Percentiles rank a stretch among this genome's conserved stretches.
phyloP scores from a whole-genome alignment of 2,113 vertebrate genomes.

The Sander vitreus region DNA sequence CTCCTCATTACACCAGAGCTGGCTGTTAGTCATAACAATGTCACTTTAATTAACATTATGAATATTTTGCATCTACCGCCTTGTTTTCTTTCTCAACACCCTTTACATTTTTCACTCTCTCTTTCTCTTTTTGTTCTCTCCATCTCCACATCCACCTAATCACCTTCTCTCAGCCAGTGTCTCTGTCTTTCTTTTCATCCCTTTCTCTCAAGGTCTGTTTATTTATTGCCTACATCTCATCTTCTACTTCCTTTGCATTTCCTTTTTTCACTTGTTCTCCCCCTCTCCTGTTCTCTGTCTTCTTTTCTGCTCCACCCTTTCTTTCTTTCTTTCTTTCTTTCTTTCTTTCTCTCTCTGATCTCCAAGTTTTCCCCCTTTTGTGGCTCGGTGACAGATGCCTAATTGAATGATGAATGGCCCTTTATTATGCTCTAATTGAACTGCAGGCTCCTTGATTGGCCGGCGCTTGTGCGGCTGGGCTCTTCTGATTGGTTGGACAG shows the following conservation, averaged over 20 bases:
- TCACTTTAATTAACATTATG: constrained; percentile 67
- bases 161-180: constrained; percentile 39
- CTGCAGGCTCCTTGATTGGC: constrained; percentile 92
- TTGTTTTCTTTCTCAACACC: constrained; percentile 32
- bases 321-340: constrained; percentile 66
- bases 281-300: constrained; percentile 59
- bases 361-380: constrained; percentile 89
- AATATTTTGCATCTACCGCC: constrained; percentile 40
- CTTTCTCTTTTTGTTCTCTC: constrained; percentile 7
- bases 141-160: not conserved
- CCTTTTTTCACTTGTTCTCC: constrained; percentile 83
- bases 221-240: constrained; percentile 3
- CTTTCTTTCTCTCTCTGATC: constrained; percentile 80
- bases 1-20: constrained; percentile 56
- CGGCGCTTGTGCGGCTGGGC: constrained; percentile 78
- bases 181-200: constrained; percentile 3
- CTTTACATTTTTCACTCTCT: constrained; percentile 12
- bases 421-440: constrained; percentile 99
- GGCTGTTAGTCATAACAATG: constrained; percentile 63
- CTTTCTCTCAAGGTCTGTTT: not conserved
- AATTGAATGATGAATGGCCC: constrained; percentile 99
- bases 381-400: constrained; percentile 97
- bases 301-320: constrained; percentile 38
- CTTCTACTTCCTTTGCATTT: constrained; percentile 56
- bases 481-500: constrained; percentile 81